phyloP scores from a whole-genome alignment of 1,140 invertebrate species.

The Lerema accius region DNA sequence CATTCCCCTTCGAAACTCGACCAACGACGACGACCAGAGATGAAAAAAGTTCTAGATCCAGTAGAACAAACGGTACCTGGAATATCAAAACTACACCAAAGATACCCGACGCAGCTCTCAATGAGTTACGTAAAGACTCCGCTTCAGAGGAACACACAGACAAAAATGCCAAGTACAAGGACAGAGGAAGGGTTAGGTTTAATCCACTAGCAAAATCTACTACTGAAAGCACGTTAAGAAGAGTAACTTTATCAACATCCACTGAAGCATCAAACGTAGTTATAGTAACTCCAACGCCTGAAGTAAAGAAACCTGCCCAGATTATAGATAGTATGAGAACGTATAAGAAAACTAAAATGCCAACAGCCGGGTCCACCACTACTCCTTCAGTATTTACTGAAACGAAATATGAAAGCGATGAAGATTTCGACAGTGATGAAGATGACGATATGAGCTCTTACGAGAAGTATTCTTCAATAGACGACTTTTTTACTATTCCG shows the following conservation, averaged over 20 bases:
- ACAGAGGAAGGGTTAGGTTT: slow-evolving; percentile 71
- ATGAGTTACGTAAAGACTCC: slow-evolving; percentile 70
- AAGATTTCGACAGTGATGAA: slow-evolving; percentile 56
- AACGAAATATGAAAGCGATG: slow-evolving; percentile 41
- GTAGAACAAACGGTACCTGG: slow-evolving; percentile 54
- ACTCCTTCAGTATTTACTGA: slow-evolving; percentile 34
- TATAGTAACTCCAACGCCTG: slow-evolving; percentile 68
- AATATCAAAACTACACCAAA: slow-evolving; percentile 50
- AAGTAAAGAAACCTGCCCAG: slow-evolving; percentile 64
- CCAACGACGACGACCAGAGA: slow-evolving; percentile 49
- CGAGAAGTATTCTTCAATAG: slow-evolving; percentile 63
- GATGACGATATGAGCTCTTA: slow-evolving; percentile 56
- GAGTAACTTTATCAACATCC: slow-evolving; percentile 37
- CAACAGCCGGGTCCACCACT: slow-evolving; percentile 47
- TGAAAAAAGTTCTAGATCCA: slow-evolving; percentile 51
- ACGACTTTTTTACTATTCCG: slow-evolving; percentile 70
- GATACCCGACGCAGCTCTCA: slow-evolving; percentile 60
- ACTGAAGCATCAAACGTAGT: slow-evolving; percentile 56
- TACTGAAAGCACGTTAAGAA: slow-evolving; percentile 56
- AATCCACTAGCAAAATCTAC: slow-evolving; percentile 55
- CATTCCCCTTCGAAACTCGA: slow-evolving; percentile 59
- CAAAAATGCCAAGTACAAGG: slow-evolving; percentile 76
- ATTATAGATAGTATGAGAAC: slow-evolving; percentile 67
- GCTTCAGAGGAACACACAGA: slow-evolving; percentile 69
- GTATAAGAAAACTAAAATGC: slow-evolving; percentile 66